A percentile compares a stretch with the other conserved stretches of the same genome.
These are phyloP conservation scores for Phoxinus phoxinus DNA, from an alignment of 2,113 vertebrate species.

Conservation along the genomic window DNA sequence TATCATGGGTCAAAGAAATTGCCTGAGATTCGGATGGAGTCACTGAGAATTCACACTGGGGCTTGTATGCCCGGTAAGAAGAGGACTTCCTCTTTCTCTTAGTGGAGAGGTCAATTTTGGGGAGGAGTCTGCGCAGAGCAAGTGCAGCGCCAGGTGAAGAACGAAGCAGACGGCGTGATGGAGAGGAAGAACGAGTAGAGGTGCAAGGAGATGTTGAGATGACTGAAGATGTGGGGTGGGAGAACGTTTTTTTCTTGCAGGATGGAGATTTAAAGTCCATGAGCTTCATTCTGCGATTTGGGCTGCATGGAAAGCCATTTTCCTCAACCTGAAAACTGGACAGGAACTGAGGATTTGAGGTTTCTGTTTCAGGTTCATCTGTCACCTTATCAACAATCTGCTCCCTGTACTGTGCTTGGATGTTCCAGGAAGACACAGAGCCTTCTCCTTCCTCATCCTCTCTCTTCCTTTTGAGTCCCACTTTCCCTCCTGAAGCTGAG, in stretches of 20 bases:
- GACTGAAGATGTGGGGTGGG: slow-evolving; percentile 35
- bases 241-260: slow-evolving; percentile 67
- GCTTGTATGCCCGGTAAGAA: slow-evolving; percentile 54
- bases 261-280: slow-evolving; percentile 83
- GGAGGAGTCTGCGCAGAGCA: slow-evolving; percentile 68
- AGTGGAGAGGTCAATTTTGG: slow-evolving; percentile 65
- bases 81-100: slow-evolving; percentile 54
- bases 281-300: slow-evolving; percentile 78
- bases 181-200: slow-evolving; percentile 63
- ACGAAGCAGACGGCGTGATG: slow-evolving; percentile 71
- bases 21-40: slow-evolving; percentile 28
- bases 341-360: slow-evolving; percentile 7
- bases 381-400: slow-evolving; percentile 32
- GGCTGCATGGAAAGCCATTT: slow-evolving; percentile 69
- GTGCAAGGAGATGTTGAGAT: slow-evolving; percentile 56
- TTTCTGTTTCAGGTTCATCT: slow-evolving; percentile 46
- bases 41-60: slow-evolving; percentile 37
- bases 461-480: slow-evolving; percentile 39
- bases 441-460: slow-evolving; percentile 34
- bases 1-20: slow-evolving; percentile 42
- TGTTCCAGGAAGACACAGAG: slow-evolving; percentile 32
- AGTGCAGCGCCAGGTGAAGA: slow-evolving; percentile 74
- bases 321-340: slow-evolving; percentile 36
- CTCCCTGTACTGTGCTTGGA: slow-evolving; percentile 31
- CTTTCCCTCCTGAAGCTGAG: slow-evolving; percentile 22